Percentiles rank a stretch among this genome's conserved stretches.
phyloP scores from a whole-genome alignment of 2,888 invertebrate genomes.

The Phragmatobia fuliginosa region DNA sequence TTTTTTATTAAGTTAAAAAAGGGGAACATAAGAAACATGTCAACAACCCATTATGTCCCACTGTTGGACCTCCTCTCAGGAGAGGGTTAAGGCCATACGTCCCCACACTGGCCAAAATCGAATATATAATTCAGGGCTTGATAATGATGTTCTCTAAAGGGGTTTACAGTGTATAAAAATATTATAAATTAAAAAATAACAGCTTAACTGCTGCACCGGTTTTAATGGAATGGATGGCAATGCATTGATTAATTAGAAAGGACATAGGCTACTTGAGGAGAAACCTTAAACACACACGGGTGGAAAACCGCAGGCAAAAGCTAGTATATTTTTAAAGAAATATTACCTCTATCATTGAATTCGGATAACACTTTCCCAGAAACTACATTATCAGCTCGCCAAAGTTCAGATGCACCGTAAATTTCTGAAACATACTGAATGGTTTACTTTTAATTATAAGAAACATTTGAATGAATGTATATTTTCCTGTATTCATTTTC shows the following conservation, averaged over 20 bases:
- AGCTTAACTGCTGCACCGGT: too few species aligned
- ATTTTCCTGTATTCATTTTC: not conserved
- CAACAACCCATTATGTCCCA: too few species aligned
- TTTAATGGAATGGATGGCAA: too few species aligned
- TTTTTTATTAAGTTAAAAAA: not conserved
- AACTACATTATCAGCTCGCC: constrained; percentile 8
- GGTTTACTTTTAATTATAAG: not conserved
- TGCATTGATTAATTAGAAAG: too few species aligned
- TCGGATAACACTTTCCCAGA: not conserved
- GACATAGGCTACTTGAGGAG: too few species aligned
- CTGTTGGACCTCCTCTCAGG: too few species aligned
- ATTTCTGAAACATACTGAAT: not conserved
- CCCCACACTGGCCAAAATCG: too few species aligned
- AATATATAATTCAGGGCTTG: too few species aligned
- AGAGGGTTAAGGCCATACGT: too few species aligned
- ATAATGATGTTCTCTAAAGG: not conserved
- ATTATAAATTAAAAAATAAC: too few species aligned
- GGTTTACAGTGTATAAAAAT: not conserved
- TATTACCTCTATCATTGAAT: constrained; percentile 12
- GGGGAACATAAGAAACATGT: not conserved
- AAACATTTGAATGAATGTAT: not conserved
- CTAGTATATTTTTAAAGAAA: not conserved
- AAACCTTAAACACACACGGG: too few species aligned
- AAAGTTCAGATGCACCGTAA: constrained; percentile 5
- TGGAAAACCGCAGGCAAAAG: not conserved